Percentiles rank a stretch among this genome's conserved stretches.
These are phyloP conservation scores for Mallotus villosus DNA, from an alignment of 2,797 vertebrate genomes.

Conservation along the genomic window DNA sequence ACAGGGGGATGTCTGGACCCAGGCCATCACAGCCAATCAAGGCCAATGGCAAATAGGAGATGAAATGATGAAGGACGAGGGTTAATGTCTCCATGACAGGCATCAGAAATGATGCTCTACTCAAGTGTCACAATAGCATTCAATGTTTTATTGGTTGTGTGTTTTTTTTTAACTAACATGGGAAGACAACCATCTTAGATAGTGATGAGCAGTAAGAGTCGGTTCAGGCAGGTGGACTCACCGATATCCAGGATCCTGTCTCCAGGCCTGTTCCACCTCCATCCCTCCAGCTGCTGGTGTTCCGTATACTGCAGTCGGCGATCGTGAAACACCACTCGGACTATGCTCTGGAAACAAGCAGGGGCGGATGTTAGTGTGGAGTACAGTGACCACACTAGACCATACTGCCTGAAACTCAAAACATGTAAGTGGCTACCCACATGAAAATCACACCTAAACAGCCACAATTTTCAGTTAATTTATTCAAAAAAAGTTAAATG, in stretches of 20 bases:
- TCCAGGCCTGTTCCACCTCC: constrained; percentile 92
- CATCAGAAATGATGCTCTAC: too few relatives aligned
- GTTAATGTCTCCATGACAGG: background rate
- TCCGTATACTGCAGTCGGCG: constrained; percentile 91
- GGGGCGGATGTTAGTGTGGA: constrained; percentile 16
- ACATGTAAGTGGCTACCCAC: too few relatives aligned
- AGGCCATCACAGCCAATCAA: constrained; percentile 6
- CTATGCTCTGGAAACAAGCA: constrained; percentile 80
- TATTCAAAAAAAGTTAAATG: background rate
- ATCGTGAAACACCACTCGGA: constrained; percentile 92
- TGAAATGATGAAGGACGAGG: background rate
- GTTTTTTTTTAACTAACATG: background rate
- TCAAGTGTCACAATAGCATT: background rate
- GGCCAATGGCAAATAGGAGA: background rate
- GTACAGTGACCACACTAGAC: background rate
- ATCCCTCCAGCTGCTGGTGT: constrained; percentile 92
- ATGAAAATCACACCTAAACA: constrained; percentile 12
- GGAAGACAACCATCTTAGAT: background rate
- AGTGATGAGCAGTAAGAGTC: background rate
- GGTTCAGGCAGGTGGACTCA: constrained; percentile 56
- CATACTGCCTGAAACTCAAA: constrained; percentile 1
- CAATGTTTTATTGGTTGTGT: background rate
- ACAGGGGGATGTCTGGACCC: constrained; percentile 88
- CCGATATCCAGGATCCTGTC: constrained; percentile 93
- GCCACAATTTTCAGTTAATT: constrained; percentile 2